Percentiles rank a stretch among this genome's conserved stretches.
Evolutionary conservation across 1,140 invertebrate species (phyloP).

Genomic region (Contarinia nasturtii): DNA sequence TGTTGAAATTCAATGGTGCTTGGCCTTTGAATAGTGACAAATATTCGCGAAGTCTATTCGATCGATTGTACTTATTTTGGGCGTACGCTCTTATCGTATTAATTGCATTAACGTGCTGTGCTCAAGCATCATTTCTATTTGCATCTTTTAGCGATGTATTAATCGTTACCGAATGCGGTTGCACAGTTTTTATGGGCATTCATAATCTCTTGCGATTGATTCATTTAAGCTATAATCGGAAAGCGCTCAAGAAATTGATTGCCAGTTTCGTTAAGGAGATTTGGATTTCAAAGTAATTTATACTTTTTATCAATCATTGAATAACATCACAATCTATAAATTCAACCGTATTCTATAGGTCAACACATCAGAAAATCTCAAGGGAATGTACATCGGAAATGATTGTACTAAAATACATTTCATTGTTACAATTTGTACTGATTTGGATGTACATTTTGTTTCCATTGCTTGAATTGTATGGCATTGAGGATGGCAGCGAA

Average conservation of each 20-base stretch:
- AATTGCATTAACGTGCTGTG: conserved; percentile 17
- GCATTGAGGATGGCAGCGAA: conserved; percentile 2
- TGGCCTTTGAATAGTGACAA: conserved; percentile 11
- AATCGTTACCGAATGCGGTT: conserved; percentile 20
- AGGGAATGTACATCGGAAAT: conserved; percentile 11
- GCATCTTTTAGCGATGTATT: conserved; percentile 16
- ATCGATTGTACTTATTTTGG: conserved; percentile 11
- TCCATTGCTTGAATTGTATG: conserved; percentile 13
- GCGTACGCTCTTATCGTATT: conserved; percentile 16
- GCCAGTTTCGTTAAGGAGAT: conserved; percentile 14
- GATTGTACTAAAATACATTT: conserved; percentile 15
- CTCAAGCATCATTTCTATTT: conserved; percentile 14
- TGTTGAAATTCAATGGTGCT: conserved; percentile 21
- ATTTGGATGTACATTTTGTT: conserved; percentile 20
- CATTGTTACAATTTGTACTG: conserved; percentile 12
- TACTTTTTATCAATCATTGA: neutral
- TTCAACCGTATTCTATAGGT: too few species aligned
- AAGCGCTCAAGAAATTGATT: conserved; percentile 11
- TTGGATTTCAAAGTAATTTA: conserved; percentile 18
- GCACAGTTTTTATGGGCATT: conserved; percentile 19
- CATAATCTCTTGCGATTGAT: conserved; percentile 17
- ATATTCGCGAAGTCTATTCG: neutral
- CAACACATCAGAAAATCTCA: neutral
- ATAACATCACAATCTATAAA: too few species aligned
- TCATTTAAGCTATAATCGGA: conserved; percentile 14